Percentiles rank a stretch among this genome's conserved stretches.
Evolutionary conservation across 1,140 invertebrate genomes (phyloP).

Genomic region (Periplaneta americana): DNA sequence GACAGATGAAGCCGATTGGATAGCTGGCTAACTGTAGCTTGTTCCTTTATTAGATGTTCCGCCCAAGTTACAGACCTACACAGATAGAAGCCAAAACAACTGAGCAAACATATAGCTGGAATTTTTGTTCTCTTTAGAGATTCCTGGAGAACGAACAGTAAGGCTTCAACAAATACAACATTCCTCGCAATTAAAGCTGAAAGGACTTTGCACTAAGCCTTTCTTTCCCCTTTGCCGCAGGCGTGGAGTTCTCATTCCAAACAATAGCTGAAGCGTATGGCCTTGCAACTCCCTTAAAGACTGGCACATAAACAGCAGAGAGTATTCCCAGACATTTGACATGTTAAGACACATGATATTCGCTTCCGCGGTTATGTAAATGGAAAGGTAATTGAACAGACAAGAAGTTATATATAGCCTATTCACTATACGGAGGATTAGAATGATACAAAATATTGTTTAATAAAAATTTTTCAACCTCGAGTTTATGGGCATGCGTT

Average conservation of each 20-base stretch:
- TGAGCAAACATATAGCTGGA: too few species aligned
- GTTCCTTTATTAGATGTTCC: neutral
- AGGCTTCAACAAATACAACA: neutral
- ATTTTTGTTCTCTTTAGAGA: neutral
- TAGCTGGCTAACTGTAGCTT: neutral
- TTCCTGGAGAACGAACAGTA: too few species aligned
- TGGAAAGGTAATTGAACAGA: too few species aligned
- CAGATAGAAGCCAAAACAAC: neutral
- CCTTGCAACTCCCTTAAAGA: neutral
- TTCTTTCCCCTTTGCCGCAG: neutral
- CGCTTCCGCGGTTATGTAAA: too few species aligned
- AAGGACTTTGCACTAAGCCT: neutral
- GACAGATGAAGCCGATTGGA: neutral
- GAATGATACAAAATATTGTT: too few species aligned
- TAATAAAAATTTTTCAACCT: too few species aligned
- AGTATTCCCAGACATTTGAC: too few species aligned
- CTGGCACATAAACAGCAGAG: neutral
- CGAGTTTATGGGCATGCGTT: too few species aligned
- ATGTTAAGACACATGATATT: too few species aligned
- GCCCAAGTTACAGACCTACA: neutral
- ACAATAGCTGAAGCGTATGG: neutral
- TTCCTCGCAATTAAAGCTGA: neutral
- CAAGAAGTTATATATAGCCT: too few species aligned
- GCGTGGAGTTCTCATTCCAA: neutral
- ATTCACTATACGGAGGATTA: too few species aligned